These are phyloP conservation scores for Cardinalis cardinalis DNA, from an alignment of 2,113 vertebrate genomes.

Conservation along the genomic window DNA sequence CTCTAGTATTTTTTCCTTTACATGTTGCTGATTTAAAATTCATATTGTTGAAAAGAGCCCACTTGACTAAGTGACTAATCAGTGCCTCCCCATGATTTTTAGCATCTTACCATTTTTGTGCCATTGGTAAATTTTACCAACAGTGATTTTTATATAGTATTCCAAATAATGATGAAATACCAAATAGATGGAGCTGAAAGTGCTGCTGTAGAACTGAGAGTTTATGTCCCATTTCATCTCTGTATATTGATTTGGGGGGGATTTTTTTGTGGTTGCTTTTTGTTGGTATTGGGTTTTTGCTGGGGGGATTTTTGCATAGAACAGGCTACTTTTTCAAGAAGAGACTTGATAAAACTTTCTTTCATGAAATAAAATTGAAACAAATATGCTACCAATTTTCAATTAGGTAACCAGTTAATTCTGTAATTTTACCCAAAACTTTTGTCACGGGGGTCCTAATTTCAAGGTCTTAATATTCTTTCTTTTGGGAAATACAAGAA, in stretches of 20 bases:
- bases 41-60: constrained; percentile 1
- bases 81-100: constrained; percentile 26
- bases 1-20: not conserved
- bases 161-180: constrained; percentile 6
- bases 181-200: not conserved
- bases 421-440: not conserved
- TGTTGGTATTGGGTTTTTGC: fast-evolving
- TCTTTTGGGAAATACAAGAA: not conserved
- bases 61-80: constrained; percentile 40
- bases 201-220: not conserved
- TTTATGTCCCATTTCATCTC: not conserved
- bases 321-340: not conserved
- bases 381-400: not conserved
- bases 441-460: not conserved
- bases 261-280: not conserved
- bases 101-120: constrained; percentile 11
- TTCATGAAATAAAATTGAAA: not conserved
- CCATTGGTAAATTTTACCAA: constrained; percentile 41
- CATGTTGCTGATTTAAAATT: constrained; percentile 42
- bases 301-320: not conserved
- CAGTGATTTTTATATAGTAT: constrained; percentile 9
- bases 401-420: not conserved
- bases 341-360: not conserved
- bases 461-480: not conserved
- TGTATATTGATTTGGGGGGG: not conserved